Percentiles rank a stretch among this genome's conserved stretches.
These are phyloP conservation scores for Nycteola revayana DNA, from an alignment of 2,888 invertebrate species.

Conservation along the genomic window DNA sequence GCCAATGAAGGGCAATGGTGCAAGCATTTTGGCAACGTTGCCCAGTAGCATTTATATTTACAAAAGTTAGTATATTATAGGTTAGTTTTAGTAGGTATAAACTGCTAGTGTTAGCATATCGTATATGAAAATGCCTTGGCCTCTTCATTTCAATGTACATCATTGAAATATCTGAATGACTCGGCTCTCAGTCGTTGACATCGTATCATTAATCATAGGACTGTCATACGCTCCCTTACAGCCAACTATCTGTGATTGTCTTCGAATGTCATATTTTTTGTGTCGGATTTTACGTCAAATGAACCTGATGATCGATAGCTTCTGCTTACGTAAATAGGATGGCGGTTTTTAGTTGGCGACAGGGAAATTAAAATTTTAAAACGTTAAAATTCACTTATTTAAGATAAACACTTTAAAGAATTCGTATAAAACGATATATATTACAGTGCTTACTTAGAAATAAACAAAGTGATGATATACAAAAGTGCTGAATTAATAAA, in stretches of 20 bases:
- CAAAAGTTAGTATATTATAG: too few species aligned
- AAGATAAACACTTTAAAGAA: too few species aligned
- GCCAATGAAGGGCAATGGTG: too few species aligned
- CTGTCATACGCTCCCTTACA: conserved; percentile 36
- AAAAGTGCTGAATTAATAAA: background rate
- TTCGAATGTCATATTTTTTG: conserved; percentile 3
- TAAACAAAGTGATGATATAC: background rate
- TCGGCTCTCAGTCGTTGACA: conserved; percentile 33
- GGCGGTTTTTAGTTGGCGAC: background rate
- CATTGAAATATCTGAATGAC: conserved; percentile 24
- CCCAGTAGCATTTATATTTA: too few species aligned
- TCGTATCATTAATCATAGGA: conserved; percentile 42
- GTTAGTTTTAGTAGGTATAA: too few species aligned
- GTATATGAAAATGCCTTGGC: too few species aligned
- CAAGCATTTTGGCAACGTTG: too few species aligned
- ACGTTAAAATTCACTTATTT: too few species aligned
- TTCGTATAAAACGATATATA: too few species aligned
- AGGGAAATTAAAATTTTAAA: too few species aligned
- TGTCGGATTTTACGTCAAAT: background rate
- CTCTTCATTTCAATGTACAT: too few species aligned
- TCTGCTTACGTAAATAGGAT: background rate
- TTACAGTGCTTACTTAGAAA: background rate
- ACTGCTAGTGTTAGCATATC: too few species aligned
- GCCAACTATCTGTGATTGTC: conserved; percentile 24
- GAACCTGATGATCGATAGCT: background rate